These are phyloP conservation scores for Orthosia cruda DNA, from an alignment of 2,888 invertebrate species.

Conservation along the genomic window DNA sequence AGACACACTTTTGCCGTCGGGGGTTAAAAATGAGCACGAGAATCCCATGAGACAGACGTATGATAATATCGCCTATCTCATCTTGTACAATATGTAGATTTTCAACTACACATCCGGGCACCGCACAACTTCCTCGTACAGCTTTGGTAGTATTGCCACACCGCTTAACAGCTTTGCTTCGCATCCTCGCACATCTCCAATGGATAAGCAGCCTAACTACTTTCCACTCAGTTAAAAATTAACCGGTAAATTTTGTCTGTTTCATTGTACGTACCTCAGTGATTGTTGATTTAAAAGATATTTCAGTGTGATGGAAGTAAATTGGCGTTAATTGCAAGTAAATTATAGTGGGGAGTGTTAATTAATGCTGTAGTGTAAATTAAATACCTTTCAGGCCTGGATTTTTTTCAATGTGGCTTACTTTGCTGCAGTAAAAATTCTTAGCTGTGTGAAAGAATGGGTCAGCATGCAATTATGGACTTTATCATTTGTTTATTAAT, in stretches of 20 bases:
- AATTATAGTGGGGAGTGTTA: slow-evolving; percentile 13
- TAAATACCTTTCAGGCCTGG: neutral
- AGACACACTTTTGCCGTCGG: no score
- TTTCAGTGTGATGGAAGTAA: slow-evolving; percentile 35
- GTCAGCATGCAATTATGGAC: neutral
- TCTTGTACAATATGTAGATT: no score
- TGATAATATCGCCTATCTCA: no score
- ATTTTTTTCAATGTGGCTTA: neutral
- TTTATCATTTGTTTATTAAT: neutral
- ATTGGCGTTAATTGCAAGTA: slow-evolving; percentile 43
- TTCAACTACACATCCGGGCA: no score
- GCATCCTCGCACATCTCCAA: neutral
- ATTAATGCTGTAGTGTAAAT: slow-evolving; percentile 18
- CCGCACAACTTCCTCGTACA: no score
- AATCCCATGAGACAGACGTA: no score
- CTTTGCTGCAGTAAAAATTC: neutral
- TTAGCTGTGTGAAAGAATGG: neutral
- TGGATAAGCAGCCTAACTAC: slow-evolving; percentile 1
- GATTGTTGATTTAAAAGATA: slow-evolving; percentile 46
- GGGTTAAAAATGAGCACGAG: no score
- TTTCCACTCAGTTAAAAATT: slow-evolving; percentile 49
- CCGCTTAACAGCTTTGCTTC: neutral
- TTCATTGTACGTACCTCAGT: slow-evolving; percentile 49
- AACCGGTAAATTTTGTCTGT: slow-evolving; percentile 32
- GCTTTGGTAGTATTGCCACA: no score